Conservation (phyloP, 2,888 invertebrate species). For the Leucozona laternaria region DNA sequence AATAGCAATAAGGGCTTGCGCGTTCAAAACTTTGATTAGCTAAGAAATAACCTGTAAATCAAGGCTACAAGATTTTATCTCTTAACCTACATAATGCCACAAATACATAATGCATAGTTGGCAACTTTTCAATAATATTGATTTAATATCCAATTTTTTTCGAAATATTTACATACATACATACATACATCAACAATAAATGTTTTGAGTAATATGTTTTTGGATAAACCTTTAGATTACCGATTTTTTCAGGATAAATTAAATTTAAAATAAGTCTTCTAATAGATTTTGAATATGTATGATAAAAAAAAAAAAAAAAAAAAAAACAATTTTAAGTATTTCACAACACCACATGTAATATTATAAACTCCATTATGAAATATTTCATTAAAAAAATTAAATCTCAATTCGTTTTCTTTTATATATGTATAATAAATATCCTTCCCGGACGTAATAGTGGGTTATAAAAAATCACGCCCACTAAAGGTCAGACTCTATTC, state of each 20-base stretch:
- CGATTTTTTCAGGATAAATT: constrained; percentile 24
- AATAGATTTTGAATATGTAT: constrained; percentile 65
- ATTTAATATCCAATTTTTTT: background rate
- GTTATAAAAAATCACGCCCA: too few relatives aligned
- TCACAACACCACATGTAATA: constrained; percentile 44
- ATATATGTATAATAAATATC: too few relatives aligned
- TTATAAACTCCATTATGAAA: constrained; percentile 64
- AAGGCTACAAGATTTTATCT: background rate
- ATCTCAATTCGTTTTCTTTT: too few relatives aligned
- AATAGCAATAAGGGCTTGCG: background rate
- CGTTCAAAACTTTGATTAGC: background rate
- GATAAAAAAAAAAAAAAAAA: constrained; percentile 25
- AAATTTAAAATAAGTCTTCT: constrained; percentile 47
- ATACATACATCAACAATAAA: background rate
- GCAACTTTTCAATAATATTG: background rate
- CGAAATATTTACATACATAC: too few relatives aligned
- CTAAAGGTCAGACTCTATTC: too few relatives aligned
- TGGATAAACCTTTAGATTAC: constrained; percentile 21
- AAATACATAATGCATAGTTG: background rate
- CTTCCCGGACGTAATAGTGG: too few relatives aligned
- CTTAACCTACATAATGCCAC: background rate
- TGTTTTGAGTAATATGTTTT: constrained; percentile 14
- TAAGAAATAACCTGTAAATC: background rate
- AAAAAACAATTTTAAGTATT: constrained; percentile 31
- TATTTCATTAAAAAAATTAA: constrained; percentile 55